A percentile compares a stretch with the other conserved stretches of the same genome.
Evolutionary conservation across 2,797 vertebrate species (phyloP).

Genomic region (Ficedula albicollis): DNA sequence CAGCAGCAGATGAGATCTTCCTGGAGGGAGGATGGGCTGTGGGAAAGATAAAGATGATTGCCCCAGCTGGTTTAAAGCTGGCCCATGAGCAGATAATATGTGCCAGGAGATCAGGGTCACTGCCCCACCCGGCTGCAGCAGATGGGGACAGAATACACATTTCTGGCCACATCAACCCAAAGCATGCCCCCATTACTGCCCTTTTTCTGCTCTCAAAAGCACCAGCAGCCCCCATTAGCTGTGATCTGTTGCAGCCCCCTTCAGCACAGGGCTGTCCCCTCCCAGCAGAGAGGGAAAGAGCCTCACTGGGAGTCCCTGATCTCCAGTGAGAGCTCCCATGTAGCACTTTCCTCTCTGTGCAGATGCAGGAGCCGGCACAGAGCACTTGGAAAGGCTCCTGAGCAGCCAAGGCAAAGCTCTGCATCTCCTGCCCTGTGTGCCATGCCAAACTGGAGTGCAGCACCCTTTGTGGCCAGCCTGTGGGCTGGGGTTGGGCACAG

Average conservation of each 20-base stretch:
- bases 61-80: too few species aligned
- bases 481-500: fast-evolving
- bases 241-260: not conserved
- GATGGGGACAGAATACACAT: too few species aligned
- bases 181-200: fast-evolving
- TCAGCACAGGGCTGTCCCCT: not conserved
- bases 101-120: too few species aligned
- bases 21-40: too few species aligned
- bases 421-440: not conserved
- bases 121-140: too few species aligned
- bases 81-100: too few species aligned
- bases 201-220: not conserved
- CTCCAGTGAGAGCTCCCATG: fast-evolving
- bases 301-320: fast-evolving
- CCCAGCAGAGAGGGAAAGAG: not conserved
- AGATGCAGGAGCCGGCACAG: fast-evolving
- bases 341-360: not conserved
- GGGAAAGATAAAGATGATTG: too few species aligned
- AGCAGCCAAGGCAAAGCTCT: not conserved
- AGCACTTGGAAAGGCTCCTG: fast-evolving
- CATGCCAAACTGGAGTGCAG: fast-evolving
- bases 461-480: fast-evolving
- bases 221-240: not conserved
- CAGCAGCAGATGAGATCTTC: too few species aligned
- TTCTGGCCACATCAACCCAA: too few species aligned